A percentile compares a stretch with the other conserved stretches of the same genome.
Evolutionary conservation across 2,797 vertebrate genomes (phyloP).

Genomic region (Rhyacichthys aspro): DNA sequence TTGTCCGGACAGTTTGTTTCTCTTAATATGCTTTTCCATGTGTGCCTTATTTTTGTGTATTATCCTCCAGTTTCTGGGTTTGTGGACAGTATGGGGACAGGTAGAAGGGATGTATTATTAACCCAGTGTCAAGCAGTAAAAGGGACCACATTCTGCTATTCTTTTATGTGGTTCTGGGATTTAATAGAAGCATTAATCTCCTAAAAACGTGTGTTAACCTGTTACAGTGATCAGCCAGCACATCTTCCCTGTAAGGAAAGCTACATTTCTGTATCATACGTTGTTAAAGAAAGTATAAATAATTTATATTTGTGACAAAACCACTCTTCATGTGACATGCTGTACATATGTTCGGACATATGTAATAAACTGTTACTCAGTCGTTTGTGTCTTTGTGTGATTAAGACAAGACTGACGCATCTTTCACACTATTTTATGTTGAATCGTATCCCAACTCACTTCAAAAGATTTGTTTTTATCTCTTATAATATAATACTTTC

Average conservation of each 20-base stretch:
- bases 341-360: conserved; percentile 99
- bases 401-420: background rate
- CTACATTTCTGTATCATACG: conserved; percentile 68
- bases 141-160: conserved; percentile 54
- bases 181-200: conserved; percentile 21
- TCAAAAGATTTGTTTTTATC: too few species aligned
- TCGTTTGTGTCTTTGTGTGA: conserved; percentile 19
- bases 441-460: too few species aligned
- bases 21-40: conserved; percentile 65
- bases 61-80: conserved; percentile 58
- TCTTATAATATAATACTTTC: too few species aligned
- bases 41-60: conserved; percentile 82
- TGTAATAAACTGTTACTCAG: conserved; percentile 99
- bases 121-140: conserved; percentile 27
- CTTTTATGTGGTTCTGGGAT: conserved; percentile 31
- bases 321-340: conserved; percentile 92
- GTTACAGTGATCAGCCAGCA: conserved; percentile 57
- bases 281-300: conserved; percentile 83
- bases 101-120: conserved; percentile 66
- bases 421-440: too few species aligned
- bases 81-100: conserved; percentile 47
- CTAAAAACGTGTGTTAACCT: conserved; percentile 16
- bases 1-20: conserved; percentile 18
- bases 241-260: conserved; percentile 54
- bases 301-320: conserved; percentile 99